Evolutionary conservation across 2,113 vertebrate species (phyloP), one percentile per base, ranked within the genome.

Genomic region (Camelus dromedarius): DNA sequence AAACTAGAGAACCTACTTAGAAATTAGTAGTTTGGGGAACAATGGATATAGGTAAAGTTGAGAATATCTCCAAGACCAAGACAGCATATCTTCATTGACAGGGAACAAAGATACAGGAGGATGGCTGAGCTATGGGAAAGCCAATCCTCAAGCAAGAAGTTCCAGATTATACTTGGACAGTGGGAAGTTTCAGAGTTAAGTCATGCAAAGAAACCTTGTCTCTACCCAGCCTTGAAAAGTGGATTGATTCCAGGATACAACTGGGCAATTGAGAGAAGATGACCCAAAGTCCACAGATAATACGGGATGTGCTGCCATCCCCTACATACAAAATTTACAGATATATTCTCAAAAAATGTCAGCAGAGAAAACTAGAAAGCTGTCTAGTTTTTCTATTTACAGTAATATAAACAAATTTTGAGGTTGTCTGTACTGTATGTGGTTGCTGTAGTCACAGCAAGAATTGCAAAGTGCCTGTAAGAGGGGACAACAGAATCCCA

Each of bases 401-500:
- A 93, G 32, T 79, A 97, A 89, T 84, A 97, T 76, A 95, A 91
- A 97, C 93, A 96, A 54, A 67, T 83, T 91, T 91, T 91, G 96
- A 97, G 95, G 96, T 93, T 97, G 93, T 95, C 96, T 97, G 86
- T 96, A 98, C 93, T 97, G 77, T 87, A 95, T 93, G 89, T 93
- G 82, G 90, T 80, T 96, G 95, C 96, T 94, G 46, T 56, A 83
- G 56, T 94, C 19, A 97, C 88, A 96, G 93, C 96, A 97, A 93
- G 62, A 96, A 96, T 89, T 83, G 46, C 72, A 82, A 96, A 96
- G 67, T 93, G 84, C 95, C 92, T 80, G 0, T 28, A 56, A 70
- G 42, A 73, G 28, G 67, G 58, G 75, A 89, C 38, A 46, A 35
- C 0, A 42, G 1, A 73, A 38, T 75, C 72, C 73, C 52, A 79